Evolutionary conservation across 2,888 invertebrate species (phyloP), one percentile per base, ranked within the genome.

Genomic region (Cephus spinipes): DNA sequence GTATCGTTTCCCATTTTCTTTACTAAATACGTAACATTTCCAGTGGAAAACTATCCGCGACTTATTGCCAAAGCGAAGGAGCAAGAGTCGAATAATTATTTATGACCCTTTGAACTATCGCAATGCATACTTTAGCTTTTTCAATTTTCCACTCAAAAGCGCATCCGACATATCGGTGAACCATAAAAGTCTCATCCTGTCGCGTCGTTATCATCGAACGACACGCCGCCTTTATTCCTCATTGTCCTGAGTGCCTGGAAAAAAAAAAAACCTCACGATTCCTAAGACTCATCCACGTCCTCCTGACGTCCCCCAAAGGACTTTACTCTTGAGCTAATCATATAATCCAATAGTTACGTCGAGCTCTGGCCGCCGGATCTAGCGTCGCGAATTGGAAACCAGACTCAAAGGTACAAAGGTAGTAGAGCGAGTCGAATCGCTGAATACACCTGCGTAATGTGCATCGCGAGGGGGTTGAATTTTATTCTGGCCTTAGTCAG

Each of bases 91-190:
- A 40, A 75, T 78, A 78, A 78, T 78, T 76, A 78, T 78, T 76
- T 55, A 73, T 75, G 73, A 78, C 73, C 36, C 78, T 78, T 78
- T 76, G 78, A 76, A 76, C 33, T 69, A 74, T 73, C 68, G 81
- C 77, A 81, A 79, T 82, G 79, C 83, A 81, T 81, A 82, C 83
- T 77, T 77, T 81, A 80, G 75, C 79, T 79, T 85, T 85, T 84
- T 83, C 84, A 85, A 84, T 85, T 71, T 85, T 83, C 80, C 83
- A 78, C 79, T 79, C 78, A 79, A 79, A 83, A 74, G 79, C 77
- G 75, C 79, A 77, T 55, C 30, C 15, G 30, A 30, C 71, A n/a
- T 71, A 30, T 30, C 30, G 30, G 12, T 33, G 30, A 71, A 34
- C 68, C 73, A 36, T 33, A 73, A 76, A 79, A 23, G 71, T 11